Evolutionary conservation across 2,888 invertebrate species (phyloP).

Genomic region (Coleophora flavipennella): DNA sequence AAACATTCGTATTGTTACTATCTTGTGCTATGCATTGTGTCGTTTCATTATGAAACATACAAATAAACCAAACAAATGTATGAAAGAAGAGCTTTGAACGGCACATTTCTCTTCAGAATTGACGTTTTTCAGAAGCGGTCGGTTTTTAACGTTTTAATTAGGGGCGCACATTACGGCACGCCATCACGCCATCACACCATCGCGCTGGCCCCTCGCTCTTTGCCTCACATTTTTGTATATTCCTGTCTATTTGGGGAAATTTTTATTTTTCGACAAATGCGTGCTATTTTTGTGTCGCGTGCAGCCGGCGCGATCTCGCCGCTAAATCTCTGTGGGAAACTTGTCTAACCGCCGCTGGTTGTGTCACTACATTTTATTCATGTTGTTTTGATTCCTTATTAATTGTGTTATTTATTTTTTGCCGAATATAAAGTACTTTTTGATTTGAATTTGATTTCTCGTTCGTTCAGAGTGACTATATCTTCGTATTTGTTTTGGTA

Average conservation of each 20-base stretch:
- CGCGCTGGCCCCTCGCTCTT: constrained; percentile 68
- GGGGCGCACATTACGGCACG: constrained; percentile 71
- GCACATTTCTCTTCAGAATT: constrained; percentile 71
- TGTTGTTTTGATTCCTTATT: constrained; percentile 21
- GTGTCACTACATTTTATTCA: constrained; percentile 18
- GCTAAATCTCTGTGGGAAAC: constrained; percentile 72
- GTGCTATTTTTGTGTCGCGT: constrained; percentile 68
- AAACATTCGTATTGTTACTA: too few species aligned
- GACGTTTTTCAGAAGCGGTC: constrained; percentile 69
- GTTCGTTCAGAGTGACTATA: too few species aligned
- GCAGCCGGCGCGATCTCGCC: constrained; percentile 61
- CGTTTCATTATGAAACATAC: constrained; percentile 21
- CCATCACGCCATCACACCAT: constrained; percentile 65
- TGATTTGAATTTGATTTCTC: too few species aligned
- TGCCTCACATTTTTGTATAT: constrained; percentile 70
- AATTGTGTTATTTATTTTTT: constrained; percentile 11
- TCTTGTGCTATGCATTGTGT: too few species aligned
- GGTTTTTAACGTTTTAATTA: constrained; percentile 74
- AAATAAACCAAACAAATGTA: constrained; percentile 64
- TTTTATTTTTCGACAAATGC: constrained; percentile 71
- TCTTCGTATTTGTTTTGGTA: too few species aligned
- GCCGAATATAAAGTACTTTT: not conserved
- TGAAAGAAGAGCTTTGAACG: constrained; percentile 63
- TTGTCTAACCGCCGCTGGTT: constrained; percentile 23
- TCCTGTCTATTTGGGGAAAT: constrained; percentile 71